These are phyloP conservation scores for Tokudaia tokunoshimensis DNA, from an alignment of 2,797 vertebrate species.

Conservation along the genomic window DNA sequence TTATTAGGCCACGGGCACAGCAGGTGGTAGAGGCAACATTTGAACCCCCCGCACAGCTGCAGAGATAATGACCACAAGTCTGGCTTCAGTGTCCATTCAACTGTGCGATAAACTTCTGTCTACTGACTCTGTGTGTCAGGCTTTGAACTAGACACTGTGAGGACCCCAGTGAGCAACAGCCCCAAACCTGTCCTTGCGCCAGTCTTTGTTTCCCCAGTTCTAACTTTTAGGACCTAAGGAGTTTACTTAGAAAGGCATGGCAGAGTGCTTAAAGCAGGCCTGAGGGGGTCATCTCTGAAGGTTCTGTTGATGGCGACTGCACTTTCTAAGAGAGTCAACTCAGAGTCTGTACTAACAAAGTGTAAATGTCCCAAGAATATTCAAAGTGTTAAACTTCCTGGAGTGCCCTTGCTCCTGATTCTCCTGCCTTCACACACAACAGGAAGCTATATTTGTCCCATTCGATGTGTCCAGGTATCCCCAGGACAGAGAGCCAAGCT, in stretches of 20 bases:
- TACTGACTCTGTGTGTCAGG: not conserved
- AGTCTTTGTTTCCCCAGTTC: not conserved
- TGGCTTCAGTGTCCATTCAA: not conserved
- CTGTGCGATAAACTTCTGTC: not conserved
- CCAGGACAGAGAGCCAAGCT: not conserved
- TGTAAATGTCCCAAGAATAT: not conserved
- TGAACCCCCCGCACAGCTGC: not conserved
- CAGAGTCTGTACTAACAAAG: not conserved
- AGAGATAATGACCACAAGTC: not conserved
- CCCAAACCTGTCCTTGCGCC: not conserved
- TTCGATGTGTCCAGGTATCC: not conserved
- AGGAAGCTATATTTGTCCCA: not conserved
- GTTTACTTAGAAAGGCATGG: not conserved
- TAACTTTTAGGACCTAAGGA: not conserved
- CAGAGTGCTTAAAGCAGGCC: not conserved
- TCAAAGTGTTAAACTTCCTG: not conserved
- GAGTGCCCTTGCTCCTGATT: not conserved
- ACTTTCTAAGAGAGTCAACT: not conserved
- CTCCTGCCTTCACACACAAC: rapidly evolving
- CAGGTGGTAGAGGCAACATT: not conserved
- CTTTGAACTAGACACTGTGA: not conserved
- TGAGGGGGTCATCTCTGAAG: too few relatives aligned
- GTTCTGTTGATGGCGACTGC: not conserved
- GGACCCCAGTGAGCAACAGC: not conserved
- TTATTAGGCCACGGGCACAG: not conserved